Evolutionary conservation across 64 coral and sea anemone genomes (phyloP).

Genomic region (Exaiptasia diaphana): DNA sequence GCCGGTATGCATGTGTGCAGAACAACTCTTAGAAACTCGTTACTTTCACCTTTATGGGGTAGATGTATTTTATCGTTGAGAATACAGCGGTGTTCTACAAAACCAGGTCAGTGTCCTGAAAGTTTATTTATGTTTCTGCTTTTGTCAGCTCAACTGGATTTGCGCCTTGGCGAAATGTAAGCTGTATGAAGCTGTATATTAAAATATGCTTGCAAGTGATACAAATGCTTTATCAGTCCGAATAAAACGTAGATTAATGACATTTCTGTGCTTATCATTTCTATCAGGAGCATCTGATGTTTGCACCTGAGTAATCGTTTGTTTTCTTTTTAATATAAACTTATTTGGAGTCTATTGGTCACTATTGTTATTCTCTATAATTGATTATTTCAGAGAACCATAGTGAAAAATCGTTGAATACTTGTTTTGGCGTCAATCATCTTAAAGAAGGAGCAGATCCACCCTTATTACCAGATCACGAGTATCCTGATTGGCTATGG

Average conservation of each 20-base stretch:
- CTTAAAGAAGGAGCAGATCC: slow-evolving; percentile 77
- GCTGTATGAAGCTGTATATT: too few relatives aligned
- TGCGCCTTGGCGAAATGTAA: too few relatives aligned
- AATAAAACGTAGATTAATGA: too few relatives aligned
- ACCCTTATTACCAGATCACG: slow-evolving; percentile 61
- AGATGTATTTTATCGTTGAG: not conserved
- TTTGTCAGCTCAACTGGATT: too few relatives aligned
- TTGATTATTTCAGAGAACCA: not conserved
- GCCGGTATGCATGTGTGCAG: not conserved
- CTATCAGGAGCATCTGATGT: too few relatives aligned
- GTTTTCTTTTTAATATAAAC: too few relatives aligned
- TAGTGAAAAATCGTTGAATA: not conserved
- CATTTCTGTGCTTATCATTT: too few relatives aligned
- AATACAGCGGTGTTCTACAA: not conserved
- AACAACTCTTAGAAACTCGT: not conserved
- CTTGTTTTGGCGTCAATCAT: slow-evolving; percentile 78
- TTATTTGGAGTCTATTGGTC: too few relatives aligned
- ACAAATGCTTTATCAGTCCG: too few relatives aligned
- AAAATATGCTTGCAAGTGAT: too few relatives aligned
- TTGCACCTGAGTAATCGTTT: too few relatives aligned
- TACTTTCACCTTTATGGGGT: not conserved
- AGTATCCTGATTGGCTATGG: slow-evolving; percentile 88
- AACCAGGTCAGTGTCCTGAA: not conserved
- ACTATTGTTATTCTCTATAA: too few relatives aligned
- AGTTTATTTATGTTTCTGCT: not conserved